Base-by-base conservation (phyloP, 2,888 invertebrate genomes). In the Cheiracanthium punctorium region DNA sequence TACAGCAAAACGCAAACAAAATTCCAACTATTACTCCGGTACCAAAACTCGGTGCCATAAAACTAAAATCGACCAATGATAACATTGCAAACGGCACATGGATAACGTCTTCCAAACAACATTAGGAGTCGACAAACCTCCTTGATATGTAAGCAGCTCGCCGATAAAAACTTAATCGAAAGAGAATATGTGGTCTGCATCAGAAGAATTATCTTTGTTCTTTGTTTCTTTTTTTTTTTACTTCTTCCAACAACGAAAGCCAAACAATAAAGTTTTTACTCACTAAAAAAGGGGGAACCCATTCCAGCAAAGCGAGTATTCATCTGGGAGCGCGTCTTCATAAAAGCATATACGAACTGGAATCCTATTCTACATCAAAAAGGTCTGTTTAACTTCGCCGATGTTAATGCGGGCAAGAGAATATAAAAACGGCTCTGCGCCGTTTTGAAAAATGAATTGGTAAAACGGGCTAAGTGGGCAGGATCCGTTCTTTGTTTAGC, bases 391-490 rank as follows among this genome's bases (percentile, higher is more conserved):
- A 85, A 85, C 79, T 85, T 85, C 79, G 84, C 69, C 69, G 73
- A 85, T 79, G 84, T 79, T 85, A 85, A 85, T 85, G 58, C 84
- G 33, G 37, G 64, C 29, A 58, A 33, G 74, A 24, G 74, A 48
- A 64, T 85, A 85, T 73, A 85, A 79, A 85, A 74, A 85, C 79
- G 74, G 69, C 69, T 37, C 20, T 67, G 79, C 84, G 79, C 79
- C 73, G 74, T 85, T 85, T 85, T 84, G 79, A 85, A 85, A 85
- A 85, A 85, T 85, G 84, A 85, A 85, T 85, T 85, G 84, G 84
- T 79, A 70, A 77, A 84, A 84, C 77, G 65, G 82, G 71, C 84
- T 85, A 85, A 85, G 84, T 85, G 79, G 84, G 73, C 32, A 74
- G 73, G 79, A 79, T 85, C 79, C 74, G 79, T 43, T 85, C 79